Evolutionary conservation across 1,140 invertebrate genomes (phyloP), one percentile per base, ranked within the genome.

Genomic region (Linepithema humile): DNA sequence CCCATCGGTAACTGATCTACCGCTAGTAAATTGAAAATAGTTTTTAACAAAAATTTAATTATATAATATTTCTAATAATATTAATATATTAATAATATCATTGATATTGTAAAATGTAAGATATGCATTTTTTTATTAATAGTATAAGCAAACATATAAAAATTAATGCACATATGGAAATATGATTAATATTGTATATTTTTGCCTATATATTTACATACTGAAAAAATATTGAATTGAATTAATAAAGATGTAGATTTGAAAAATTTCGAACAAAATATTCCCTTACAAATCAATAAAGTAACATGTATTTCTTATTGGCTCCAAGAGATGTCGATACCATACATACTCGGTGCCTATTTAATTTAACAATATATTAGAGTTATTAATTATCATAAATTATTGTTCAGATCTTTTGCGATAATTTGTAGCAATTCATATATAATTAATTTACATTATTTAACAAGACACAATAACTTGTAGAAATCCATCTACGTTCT

Each of bases 251-350:
- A 12, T 17, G 7, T 12, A 10, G 0, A 78, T 69, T 50, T 65
- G 5, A 12, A 17, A 32, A 32, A 40, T 55, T 1, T 29, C 9
- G 3, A 55, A 29, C 53, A 78, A 29, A 23, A 9, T 32, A 29
- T 53, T 67, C 29, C 0, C 9, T 29, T 2, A 23, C 32, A 69
- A 69, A 78, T 70, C 35, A 4, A 80, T 70, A 32, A 43, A 57
- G 1, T 3, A 20, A 40, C 38, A 26, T 17, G 12, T 43, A 55
- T 26, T 70, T 80, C 48, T 55, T 23, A 9, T 5, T 32, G 10
- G 0, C 20, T 0, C 17, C 75, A 29, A 6, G 7, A 80, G 75
- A 70, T 80, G 75, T 70, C 75, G 64, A 32, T 43, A 70, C 20
- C n/a, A 40, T 80, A 32, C 23, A 15, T 38, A 45, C 29, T 69